Evolutionary conservation across 2,888 invertebrate species (phyloP).

Genomic region (Parascotia fuliginaria): DNA sequence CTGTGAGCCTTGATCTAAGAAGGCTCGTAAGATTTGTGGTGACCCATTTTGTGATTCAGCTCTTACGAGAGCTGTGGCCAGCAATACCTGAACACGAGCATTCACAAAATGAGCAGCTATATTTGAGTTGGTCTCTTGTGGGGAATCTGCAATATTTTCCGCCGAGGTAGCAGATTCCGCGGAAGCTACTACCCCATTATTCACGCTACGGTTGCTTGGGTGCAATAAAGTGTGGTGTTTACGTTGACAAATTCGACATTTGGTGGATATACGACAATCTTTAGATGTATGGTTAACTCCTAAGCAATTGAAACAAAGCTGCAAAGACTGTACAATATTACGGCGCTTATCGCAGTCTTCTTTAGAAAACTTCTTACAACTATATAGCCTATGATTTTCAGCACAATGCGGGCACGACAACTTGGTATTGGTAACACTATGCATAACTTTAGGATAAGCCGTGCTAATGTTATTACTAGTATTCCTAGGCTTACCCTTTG

Average conservation of each 20-base stretch:
- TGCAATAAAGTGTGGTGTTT: constrained; percentile 12
- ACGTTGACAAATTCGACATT: constrained; percentile 4
- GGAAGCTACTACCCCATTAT: not conserved
- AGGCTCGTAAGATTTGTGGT: constrained; percentile 16
- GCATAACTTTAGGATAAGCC: no score
- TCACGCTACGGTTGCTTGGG: not conserved
- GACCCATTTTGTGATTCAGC: constrained; percentile 18
- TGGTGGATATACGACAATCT: constrained; percentile 15
- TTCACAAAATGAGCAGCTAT: no score
- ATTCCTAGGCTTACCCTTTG: no score
- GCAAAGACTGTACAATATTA: constrained; percentile 26
- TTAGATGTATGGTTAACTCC: constrained; percentile 28
- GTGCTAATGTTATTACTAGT: no score
- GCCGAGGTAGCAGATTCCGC: no score
- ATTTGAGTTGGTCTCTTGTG: no score
- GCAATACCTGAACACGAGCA: constrained; percentile 1
- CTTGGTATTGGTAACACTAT: no score
- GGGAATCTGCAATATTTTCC: no score
- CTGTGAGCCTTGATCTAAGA: no score
- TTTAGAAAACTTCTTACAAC: constrained; percentile 34
- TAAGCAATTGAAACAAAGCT: constrained; percentile 41
- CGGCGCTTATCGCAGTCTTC: constrained; percentile 15
- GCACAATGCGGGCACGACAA: not conserved
- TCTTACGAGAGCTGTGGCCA: constrained; percentile 5
- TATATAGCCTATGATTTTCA: constrained; percentile 24